Evolutionary conservation across 1,140 invertebrate species (phyloP), one percentile per base, ranked within the genome.

Genomic region (Cecropterus lyciades): DNA sequence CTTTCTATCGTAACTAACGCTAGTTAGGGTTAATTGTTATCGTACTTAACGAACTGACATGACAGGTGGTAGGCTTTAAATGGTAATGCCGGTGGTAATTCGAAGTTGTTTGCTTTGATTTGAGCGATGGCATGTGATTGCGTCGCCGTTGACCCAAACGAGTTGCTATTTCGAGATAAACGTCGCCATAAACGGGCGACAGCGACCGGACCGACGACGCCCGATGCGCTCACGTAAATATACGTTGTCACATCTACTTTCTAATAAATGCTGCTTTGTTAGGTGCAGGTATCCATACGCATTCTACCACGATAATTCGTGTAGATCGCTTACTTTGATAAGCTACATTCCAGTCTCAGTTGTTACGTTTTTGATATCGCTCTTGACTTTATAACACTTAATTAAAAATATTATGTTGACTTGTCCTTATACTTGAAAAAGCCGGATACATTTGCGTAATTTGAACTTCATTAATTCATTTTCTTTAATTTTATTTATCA

Each of bases 121-220:
- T 73, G 77, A 81, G 75, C 72, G 79, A 83, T 84, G 79, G 80
- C 74, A 79, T 86, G 75, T 77, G 82, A 89, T 87, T 89, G 82
- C 82, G 81, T 84, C 73, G 79, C 69, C 77, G 75, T 72, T 83
- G 85, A 85, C 78, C 82, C 80, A 85, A 87, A 88, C 89, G 82
- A 81, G 85, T 84, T 84, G 77, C 85, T 91, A 91, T 91, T 89
- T 90, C 79, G 82, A 89, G 87, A 85, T 91, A 91, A 87, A 84
- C 80, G 80, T 73, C 62, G 70, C 89, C 89, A 88, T 91, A 91
- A 89, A 89, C 81, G 89, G 85, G 52, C 65, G 75, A 73, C 68
- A 49, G 45, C 70, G 70, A 77, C 79, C 79, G 77, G 64, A 72
- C 70, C 52, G 65, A 53, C 78, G 72, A 72, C 70, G 68, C 65